Evolutionary conservation across 2,797 vertebrate species (phyloP).

Genomic region (Astyanax mexicanus): DNA sequence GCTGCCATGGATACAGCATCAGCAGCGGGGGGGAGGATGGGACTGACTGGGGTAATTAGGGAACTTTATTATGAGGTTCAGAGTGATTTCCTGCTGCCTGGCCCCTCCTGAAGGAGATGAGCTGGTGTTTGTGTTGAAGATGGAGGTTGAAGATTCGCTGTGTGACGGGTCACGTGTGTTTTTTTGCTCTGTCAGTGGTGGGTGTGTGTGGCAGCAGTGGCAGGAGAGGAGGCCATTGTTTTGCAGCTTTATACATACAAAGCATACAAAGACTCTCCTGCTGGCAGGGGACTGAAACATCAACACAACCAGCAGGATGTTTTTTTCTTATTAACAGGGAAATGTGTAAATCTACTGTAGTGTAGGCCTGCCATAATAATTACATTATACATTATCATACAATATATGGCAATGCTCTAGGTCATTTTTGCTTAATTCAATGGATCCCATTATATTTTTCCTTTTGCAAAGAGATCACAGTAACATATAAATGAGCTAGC

Average conservation of each 20-base stretch:
- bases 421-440: too few relatives aligned
- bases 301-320: background rate
- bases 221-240: background rate
- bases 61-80: conserved; percentile 38
- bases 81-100: conserved; percentile 47
- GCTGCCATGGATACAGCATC: conserved; percentile 64
- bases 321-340: background rate
- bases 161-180: conserved; percentile 7
- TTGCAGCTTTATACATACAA: too few relatives aligned
- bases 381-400: too few relatives aligned
- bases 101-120: conserved; percentile 8
- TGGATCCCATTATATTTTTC: too few relatives aligned
- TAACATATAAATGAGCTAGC: too few relatives aligned
- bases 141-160: conserved; percentile 28
- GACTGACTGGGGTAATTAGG: conserved; percentile 55
- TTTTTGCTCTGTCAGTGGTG: conserved; percentile 4
- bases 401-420: too few relatives aligned
- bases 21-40: conserved; percentile 52
- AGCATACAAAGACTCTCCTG: background rate
- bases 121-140: background rate
- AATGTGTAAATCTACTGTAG: background rate
- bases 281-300: background rate
- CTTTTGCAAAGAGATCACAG: too few relatives aligned
- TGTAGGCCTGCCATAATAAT: too few relatives aligned
- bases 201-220: background rate